phyloP scores from a whole-genome alignment of 1,140 invertebrate species.

The Lethrus apterus region DNA sequence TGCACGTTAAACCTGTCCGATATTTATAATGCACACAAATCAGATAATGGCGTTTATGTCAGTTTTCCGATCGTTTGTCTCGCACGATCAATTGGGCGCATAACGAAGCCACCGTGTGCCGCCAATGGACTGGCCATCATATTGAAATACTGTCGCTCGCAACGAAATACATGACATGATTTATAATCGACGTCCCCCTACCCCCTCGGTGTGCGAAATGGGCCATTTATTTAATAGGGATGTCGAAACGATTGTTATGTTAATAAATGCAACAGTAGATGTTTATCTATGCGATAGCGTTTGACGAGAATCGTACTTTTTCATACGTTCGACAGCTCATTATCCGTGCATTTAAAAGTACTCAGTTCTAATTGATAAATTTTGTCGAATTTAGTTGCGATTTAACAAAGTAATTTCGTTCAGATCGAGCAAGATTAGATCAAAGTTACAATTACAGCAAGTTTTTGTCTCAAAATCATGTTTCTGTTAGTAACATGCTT shows the following conservation, averaged over 20 bases:
- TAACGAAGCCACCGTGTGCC: conserved; percentile 8
- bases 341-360: no score
- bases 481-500: no score
- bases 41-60: conserved; percentile 20
- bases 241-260: conserved; percentile 22
- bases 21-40: conserved; percentile 20
- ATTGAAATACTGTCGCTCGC: conserved; percentile 21
- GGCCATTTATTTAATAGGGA: conserved; percentile 20
- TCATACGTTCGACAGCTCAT: no score
- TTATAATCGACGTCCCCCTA: conserved; percentile 7
- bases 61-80: conserved; percentile 19
- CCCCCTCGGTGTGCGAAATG: conserved; percentile 18
- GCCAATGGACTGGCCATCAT: conserved; percentile 15
- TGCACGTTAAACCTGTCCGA: conserved; percentile 1
- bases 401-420: no score
- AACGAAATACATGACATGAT: conserved; percentile 10
- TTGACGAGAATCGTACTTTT: no score
- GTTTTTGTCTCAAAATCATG: no score
- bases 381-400: no score
- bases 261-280: conserved; percentile 20
- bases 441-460: no score
- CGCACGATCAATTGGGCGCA: conserved; percentile 16
- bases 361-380: no score
- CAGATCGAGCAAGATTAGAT: no score
- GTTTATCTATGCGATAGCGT: no score